Conservation (phyloP, 2,113 vertebrate genomes). For the Orthonyx spaldingii region DNA sequence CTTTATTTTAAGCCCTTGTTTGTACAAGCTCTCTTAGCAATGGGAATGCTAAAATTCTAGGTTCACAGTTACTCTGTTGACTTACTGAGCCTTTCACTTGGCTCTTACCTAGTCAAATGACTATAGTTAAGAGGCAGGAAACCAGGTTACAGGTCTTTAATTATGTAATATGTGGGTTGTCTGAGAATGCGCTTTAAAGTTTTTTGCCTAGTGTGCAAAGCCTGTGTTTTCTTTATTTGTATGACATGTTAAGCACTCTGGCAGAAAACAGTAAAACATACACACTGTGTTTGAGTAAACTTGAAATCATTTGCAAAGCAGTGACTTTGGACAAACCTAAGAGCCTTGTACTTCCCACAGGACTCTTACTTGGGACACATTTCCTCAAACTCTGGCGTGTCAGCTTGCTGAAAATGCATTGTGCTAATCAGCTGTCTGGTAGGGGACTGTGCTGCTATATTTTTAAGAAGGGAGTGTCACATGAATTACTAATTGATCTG, state of each 20-base stretch:
- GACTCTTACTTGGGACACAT: background rate
- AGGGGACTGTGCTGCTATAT: background rate
- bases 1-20: constrained; percentile 61
- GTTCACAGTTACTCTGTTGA: constrained; percentile 50
- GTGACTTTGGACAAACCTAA: background rate
- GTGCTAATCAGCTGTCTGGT: background rate
- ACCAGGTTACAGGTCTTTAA: constrained; percentile 54
- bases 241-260: background rate
- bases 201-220: constrained; percentile 14
- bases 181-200: background rate
- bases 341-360: background rate
- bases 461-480: background rate
- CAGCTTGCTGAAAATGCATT: background rate
- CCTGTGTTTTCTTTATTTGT: background rate
- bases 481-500: background rate
- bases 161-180: constrained; percentile 50
- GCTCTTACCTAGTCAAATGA: constrained; percentile 50
- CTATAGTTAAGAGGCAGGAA: constrained; percentile 51
- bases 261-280: background rate
- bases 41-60: constrained; percentile 54
- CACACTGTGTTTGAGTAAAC: background rate
- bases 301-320: background rate
- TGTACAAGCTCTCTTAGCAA: constrained; percentile 53
- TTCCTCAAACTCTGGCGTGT: background rate
- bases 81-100: constrained; percentile 29